Evolutionary conservation across 2,113 vertebrate genomes (phyloP), one percentile per base, ranked within the genome.

Genomic region (Oceanites oceanicus): DNA sequence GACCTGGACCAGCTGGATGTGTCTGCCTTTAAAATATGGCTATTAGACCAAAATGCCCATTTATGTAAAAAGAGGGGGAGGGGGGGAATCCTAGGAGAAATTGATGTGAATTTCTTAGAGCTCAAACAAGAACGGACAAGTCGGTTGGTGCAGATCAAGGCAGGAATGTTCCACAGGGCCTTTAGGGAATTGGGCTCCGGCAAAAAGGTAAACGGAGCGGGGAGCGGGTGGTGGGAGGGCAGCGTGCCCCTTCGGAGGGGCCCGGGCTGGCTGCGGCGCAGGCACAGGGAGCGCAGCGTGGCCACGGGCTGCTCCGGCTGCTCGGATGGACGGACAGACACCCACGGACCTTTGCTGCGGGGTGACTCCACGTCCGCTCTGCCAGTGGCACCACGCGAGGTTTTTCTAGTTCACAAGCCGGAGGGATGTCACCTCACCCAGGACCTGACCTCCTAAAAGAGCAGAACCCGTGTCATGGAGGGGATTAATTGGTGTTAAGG

Each of bases 341-440:
- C 49, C 40, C 7, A 1, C 0, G 5, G 74, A 22, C 10, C 8
- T 72, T 13, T 49, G 59, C 49, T 26, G 3, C 0, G 5, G 44
- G 52, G 82, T 53, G 10, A 52, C 32, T 32, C 25, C 0, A 0
- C n/a, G 68, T 40, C 58, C 6, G 1, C 29, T 36, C 42, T 50
- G 42, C 63, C 36, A 13, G 12, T 2, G 10, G 34, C 45, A 49
- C n/a, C 1, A 0, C 6, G 13, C 0, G 0, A 88, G 65, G 30
- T 8, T 58, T 86, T 56, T 34, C 23, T 62, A 29, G 81, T 77
- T 32, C 65, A 75, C 42, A 32, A 71, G 59, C 9, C 86, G 70
- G 65, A 38, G 62, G 36, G 20, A 12, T 1, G 3, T 16, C 77
- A 30, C 68, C 77, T 86, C 53, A 59, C 14, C 7, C 8, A 22